A percentile compares a stretch with the other conserved stretches of the same genome.
Conservation (phyloP, 2,113 vertebrate genomes). For the Pelmatolapia mariae region DNA sequence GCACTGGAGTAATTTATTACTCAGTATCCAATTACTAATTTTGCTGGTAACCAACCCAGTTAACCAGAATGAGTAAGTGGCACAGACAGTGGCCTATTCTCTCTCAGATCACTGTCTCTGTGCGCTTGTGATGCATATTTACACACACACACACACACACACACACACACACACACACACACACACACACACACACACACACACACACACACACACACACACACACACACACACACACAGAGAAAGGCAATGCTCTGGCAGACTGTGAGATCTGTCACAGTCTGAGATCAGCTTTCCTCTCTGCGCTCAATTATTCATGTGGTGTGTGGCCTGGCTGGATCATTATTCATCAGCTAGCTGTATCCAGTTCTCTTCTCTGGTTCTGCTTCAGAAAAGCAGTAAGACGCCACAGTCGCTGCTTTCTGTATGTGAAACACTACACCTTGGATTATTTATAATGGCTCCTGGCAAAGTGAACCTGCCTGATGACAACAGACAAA, state of each 20-base stretch:
- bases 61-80: neutral
- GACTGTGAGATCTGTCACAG: constrained; percentile 13
- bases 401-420: neutral
- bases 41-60: neutral
- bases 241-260: neutral
- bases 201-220: neutral
- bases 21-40: constrained; percentile 10
- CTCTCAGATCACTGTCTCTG: neutral
- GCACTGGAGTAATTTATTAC: neutral
- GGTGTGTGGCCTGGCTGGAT: constrained; percentile 53
- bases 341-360: constrained; percentile 65
- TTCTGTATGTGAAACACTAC: constrained; percentile 36
- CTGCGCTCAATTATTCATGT: constrained; percentile 70
- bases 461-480: constrained; percentile 1
- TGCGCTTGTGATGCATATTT: neutral
- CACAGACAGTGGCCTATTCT: neutral
- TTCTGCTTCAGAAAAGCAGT: constrained; percentile 30
- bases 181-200: neutral
- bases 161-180: neutral
- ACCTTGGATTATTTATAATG: constrained; percentile 49
- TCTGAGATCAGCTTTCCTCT: constrained; percentile 63
- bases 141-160: no score
- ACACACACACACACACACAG: neutral
- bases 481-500: constrained; percentile 11
- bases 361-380: constrained; percentile 61